Base-by-base conservation (phyloP, 2,888 invertebrate genomes). In the Scrobipalpa atriplicella region DNA sequence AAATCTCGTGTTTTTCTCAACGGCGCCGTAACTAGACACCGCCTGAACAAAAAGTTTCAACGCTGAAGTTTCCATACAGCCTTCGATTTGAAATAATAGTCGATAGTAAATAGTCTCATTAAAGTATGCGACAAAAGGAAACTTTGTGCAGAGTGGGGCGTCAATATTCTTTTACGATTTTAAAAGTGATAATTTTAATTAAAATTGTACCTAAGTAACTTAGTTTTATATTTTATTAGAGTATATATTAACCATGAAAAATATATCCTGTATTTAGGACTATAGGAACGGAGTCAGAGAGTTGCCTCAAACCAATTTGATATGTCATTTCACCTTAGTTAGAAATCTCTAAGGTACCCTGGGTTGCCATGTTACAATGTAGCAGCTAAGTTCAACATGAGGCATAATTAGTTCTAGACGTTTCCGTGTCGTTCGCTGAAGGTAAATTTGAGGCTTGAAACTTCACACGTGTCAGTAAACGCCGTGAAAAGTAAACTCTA, bases 21-120 rank as follows among this genome's bases (percentile, higher is more conserved):
- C 61, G 70, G 67, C 68, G 68, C 67, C 67, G 62, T 21, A 64
- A 62, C 62, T 41, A 18, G 19, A 62, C 62, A 66, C 68, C 43
- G 16, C 1, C 1, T 18, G 11, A 43, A 21, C 39, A 41, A 58
- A 65, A 56, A 36, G 38, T 64, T 41, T 9, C 41, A 56, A 11
- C 9, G 36, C 6, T 21, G 21, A 56, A 11, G 36, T 60, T 60
- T 36, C 8, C 41, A 60, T 51, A 47, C 13, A 60, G 9, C 43
- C 39, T 38, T n/a, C n/a, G 7, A n/a, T 29, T 13, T 18, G 21
- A 39, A 38, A 29, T 21, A 51, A 29, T 18, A 38, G 36, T 52
- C 36, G 11, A 52, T 52, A 21, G 36, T 6, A 51, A 63, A 51
- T 63, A 36, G 21, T 63, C 52, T 36, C 38, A 29, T 51, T 29